Evolutionary conservation across 2,888 invertebrate species (phyloP).

Genomic region (Phaonia tiefii): DNA sequence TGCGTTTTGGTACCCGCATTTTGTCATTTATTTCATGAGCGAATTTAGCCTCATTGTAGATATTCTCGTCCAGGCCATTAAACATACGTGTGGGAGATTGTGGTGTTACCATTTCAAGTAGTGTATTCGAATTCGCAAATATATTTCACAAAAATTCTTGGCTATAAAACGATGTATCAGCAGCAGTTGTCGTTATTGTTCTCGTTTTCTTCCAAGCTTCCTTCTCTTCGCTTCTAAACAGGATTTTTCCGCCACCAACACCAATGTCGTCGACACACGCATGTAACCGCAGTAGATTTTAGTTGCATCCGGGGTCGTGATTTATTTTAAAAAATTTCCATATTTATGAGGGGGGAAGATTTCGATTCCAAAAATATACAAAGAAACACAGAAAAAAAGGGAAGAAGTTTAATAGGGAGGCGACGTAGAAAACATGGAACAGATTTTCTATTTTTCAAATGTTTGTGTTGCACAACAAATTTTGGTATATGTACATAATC

Average conservation of each 20-base stretch:
- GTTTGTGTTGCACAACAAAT: conserved; percentile 50
- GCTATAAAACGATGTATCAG: conserved; percentile 25
- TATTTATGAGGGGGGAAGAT: neutral
- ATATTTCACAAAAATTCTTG: conserved; percentile 46
- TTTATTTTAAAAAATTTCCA: conserved; percentile 17
- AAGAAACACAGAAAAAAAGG: conserved; percentile 15
- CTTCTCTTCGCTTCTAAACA: conserved; percentile 31
- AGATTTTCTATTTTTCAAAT: neutral
- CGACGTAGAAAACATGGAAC: neutral
- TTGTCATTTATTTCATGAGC: conserved; percentile 89
- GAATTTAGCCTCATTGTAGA: conserved; percentile 83
- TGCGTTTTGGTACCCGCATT: conserved; percentile 91
- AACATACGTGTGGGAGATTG: conserved; percentile 84
- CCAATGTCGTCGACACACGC: neutral
- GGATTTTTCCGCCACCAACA: conserved; percentile 33
- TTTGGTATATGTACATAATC: conserved; percentile 23
- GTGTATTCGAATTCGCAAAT: neutral
- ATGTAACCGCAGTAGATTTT: conserved; percentile 7
- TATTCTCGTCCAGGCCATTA: conserved; percentile 85
- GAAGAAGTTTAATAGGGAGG: neutral
- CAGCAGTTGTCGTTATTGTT: conserved; percentile 18
- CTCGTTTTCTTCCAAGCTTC: conserved; percentile 22
- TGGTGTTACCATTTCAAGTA: conserved; percentile 82
- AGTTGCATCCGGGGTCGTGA: neutral
- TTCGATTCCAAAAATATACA: conserved; percentile 20